A percentile compares a stretch with the other conserved stretches of the same genome.
These are phyloP conservation scores for Rhyacichthys aspro DNA, from an alignment of 2,797 vertebrate species.

Conservation along the genomic window DNA sequence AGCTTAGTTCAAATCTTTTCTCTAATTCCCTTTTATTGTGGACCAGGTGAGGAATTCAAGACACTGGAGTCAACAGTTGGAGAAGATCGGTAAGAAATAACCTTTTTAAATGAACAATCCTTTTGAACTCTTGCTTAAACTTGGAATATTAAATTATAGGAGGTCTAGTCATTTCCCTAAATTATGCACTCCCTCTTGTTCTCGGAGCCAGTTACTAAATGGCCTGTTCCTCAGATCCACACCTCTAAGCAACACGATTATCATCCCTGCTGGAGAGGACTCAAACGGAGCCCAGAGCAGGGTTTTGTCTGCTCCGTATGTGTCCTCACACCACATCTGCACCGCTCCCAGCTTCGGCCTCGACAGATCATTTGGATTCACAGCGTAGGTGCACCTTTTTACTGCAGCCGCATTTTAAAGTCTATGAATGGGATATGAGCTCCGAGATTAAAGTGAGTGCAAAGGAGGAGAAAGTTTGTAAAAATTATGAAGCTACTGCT, in stretches of 20 bases:
- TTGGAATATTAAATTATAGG: slow-evolving; percentile 16
- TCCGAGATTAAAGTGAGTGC: slow-evolving; percentile 22
- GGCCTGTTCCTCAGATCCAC: slow-evolving; percentile 60
- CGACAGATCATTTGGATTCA: slow-evolving; percentile 33
- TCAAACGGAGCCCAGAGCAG: slow-evolving; percentile 41
- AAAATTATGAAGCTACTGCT: slow-evolving; percentile 40
- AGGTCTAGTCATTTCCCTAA: slow-evolving; percentile 10
- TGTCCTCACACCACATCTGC: slow-evolving; percentile 62
- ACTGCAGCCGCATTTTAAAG: slow-evolving; percentile 61
- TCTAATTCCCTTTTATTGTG: slow-evolving; percentile 44
- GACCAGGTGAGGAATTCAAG: slow-evolving; percentile 22
- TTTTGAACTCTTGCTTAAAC: slow-evolving; percentile 15
- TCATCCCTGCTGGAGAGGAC: slow-evolving; percentile 69
- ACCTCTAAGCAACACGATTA: slow-evolving; percentile 73
- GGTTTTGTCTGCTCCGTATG: slow-evolving; percentile 36
- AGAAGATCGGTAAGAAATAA: slow-evolving; percentile 12
- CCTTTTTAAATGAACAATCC: slow-evolving; percentile 14
- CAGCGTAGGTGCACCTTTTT: slow-evolving; percentile 9
- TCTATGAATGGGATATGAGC: slow-evolving; percentile 53
- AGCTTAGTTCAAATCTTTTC: slow-evolving; percentile 31
- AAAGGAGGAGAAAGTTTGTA: slow-evolving; percentile 39
- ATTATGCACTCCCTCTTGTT: slow-evolving; percentile 15
- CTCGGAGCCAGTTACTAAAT: slow-evolving; percentile 28
- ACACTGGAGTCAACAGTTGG: slow-evolving; percentile 22
- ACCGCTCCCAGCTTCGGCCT: slow-evolving; percentile 38